phyloP scores from a whole-genome alignment of 2,113 vertebrate genomes.

The Amblyopsis rosae region DNA sequence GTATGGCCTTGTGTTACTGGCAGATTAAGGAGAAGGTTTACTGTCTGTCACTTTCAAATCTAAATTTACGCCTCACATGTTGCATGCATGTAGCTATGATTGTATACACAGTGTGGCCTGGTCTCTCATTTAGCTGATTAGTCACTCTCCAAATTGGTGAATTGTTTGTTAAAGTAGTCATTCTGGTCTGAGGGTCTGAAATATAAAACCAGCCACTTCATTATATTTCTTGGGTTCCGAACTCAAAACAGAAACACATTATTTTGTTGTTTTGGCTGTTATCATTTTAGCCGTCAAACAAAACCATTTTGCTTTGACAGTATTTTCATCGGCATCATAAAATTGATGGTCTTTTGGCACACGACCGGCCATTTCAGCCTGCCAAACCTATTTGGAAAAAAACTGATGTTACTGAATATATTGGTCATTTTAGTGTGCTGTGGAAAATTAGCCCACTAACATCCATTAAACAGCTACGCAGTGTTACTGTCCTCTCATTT shows the following conservation, averaged over 20 bases:
- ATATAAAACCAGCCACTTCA: slow-evolving; percentile 24
- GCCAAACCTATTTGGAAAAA: slow-evolving; percentile 15
- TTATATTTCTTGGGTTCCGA: slow-evolving; percentile 12
- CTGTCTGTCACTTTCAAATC: slow-evolving; percentile 29
- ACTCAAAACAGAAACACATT: not conserved
- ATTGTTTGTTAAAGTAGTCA: not conserved
- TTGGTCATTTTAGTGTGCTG: slow-evolving; percentile 14
- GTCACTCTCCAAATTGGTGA: slow-evolving; percentile 28
- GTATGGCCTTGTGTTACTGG: slow-evolving; percentile 28
- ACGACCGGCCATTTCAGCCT: slow-evolving; percentile 14
- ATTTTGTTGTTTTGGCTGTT: slow-evolving; percentile 23
- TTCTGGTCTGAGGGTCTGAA: slow-evolving; percentile 27
- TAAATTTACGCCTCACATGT: slow-evolving; percentile 28
- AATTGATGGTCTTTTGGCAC: slow-evolving; percentile 20
- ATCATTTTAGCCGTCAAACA: slow-evolving; percentile 1
- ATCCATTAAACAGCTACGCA: slow-evolving; percentile 14
- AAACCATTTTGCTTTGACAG: slow-evolving; percentile 1
- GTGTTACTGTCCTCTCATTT: slow-evolving; percentile 22
- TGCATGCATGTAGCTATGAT: slow-evolving; percentile 34
- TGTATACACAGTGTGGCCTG: slow-evolving; percentile 19
- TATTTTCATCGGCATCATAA: slow-evolving; percentile 6
- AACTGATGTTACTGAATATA: slow-evolving; percentile 12
- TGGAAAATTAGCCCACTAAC: slow-evolving; percentile 21
- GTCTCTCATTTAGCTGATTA: slow-evolving; percentile 11
- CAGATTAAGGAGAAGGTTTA: slow-evolving; percentile 30